Base-by-base conservation (phyloP, 2,797 vertebrate species). In the Xerus rutilus region DNA sequence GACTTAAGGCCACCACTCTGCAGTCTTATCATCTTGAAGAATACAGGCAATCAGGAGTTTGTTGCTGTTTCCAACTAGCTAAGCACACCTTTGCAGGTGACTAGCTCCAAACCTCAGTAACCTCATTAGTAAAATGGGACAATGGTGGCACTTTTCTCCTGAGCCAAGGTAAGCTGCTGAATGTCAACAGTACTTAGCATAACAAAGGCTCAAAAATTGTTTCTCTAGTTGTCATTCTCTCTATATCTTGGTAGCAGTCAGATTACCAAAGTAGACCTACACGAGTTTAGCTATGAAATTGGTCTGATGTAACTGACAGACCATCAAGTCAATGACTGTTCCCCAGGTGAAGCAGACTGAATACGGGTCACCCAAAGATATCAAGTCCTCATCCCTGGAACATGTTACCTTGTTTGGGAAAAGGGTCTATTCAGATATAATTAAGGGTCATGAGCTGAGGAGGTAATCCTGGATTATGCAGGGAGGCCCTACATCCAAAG, bases 331-430 rank as follows among this genome's bases (percentile, higher is more conserved):
- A 81, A 57, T 1, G 10, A 43, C 21, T 62, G 28, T 39, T 47
- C 32, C 28, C 23, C 15, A 21, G 4, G 25, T 8, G 9, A 43
- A 5, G 0, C 1, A 72, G 21, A 18, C 0, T 54, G 39, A 39
- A 39, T 39, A 85, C 52, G 0, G 13, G 23, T 35, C 81, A 85
- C 47, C 21, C 43, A 2, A 59, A 84, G 39, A 35, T 32, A 86
- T 15, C 18, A 32, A 81, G 21, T 76, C 59, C 69, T 77, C 74
- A 91, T 2, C 47, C 43, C 30, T 21, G 32, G 76, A 95, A 93
- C 30, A 39, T 14, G 14, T 14, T 54, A 69, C 3, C 49, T 64
- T 82, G 39, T 69, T 89, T 85, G 23, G 11, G 8, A 52, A 69
- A 81, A n/a, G 7, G 23, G 43, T 78, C 64, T 73, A 43, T 62